Conservation (phyloP, 2,797 vertebrate species). For the Falco rusticolus region DNA sequence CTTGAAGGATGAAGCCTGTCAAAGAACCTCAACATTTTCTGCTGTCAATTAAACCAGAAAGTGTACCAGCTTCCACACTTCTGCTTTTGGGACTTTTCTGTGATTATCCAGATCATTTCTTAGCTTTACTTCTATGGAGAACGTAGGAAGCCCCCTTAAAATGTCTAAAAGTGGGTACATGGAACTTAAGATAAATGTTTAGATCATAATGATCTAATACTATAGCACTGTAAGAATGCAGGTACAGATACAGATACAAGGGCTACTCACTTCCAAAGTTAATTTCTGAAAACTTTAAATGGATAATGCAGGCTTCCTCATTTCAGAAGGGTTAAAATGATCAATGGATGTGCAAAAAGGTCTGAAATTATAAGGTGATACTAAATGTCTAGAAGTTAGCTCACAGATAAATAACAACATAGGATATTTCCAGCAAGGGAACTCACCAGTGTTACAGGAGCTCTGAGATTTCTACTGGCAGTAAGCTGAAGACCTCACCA, state of each 20-base stretch:
- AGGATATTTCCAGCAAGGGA: background rate
- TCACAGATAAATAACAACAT: background rate
- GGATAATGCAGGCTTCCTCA: background rate
- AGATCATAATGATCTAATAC: background rate
- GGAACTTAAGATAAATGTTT: background rate
- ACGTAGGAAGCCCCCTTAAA: background rate
- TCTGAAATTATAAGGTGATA: background rate
- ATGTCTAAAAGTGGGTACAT: fast-evolving
- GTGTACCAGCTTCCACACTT: background rate
- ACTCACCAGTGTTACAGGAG: fast-evolving
- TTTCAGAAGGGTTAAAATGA: background rate
- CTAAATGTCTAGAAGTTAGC: background rate
- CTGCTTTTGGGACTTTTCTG: background rate
- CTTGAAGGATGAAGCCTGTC: background rate
- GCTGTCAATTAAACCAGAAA: background rate
- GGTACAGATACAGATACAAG: background rate
- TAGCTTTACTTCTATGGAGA: background rate
- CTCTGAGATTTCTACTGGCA: background rate
- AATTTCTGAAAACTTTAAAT: background rate
- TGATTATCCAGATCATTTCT: background rate
- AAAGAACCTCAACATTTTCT: background rate
- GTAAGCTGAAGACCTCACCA: background rate
- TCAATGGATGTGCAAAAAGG: fast-evolving
- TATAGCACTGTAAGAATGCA: background rate
- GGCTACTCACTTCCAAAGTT: background rate